Base-by-base conservation (phyloP, 2,888 invertebrate genomes). In the Dynastes maya region DNA sequence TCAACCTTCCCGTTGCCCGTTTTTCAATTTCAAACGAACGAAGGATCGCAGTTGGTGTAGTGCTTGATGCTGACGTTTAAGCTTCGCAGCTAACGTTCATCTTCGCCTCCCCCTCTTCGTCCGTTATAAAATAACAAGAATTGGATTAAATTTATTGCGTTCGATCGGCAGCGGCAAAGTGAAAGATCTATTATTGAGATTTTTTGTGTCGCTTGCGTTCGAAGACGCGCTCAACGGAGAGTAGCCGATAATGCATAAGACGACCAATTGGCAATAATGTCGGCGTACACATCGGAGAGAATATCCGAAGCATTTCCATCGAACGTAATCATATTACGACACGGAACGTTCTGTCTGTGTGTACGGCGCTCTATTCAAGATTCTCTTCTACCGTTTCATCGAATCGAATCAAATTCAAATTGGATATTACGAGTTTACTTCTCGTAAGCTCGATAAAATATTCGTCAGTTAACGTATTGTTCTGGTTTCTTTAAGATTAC, bases 131-230 rank as follows among this genome's bases (percentile, higher is more conserved):
- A 72, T 72, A 40, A 72, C 61, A 13, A 53, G 55, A 72, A 72
- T 72, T 72, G 61, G 72, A 72, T 72, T 72, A 45, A 72, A 72
- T 72, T 72, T 72, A 72, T 61, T 61, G 45, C 72, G 72, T 72
- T 72, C 58, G 72, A 72, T 27, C 61, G 72, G 22, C 61, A 45
- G 45, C 45, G 45, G 45, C 16, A 72, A 72, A 40, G 72, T 61
- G 72, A 58, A 53, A 72, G 55, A 61, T 61, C 61, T 58, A 40
- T 61, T 72, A 58, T 72, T 61, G 61, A 11, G 72, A 45, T 72
- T 72, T 72, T 13, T 72, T 72, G 37, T 27, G 58, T 37, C 27
- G 58, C 27, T 45, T 27, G 45, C 22, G 45, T 58, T 53, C 55
- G 55, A 29, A 51, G 8, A n/a, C 70, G 29, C 2, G 55, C 29